These are phyloP conservation scores for Casuarius casuarius DNA, from an alignment of 2,113 vertebrate species.

Conservation along the genomic window DNA sequence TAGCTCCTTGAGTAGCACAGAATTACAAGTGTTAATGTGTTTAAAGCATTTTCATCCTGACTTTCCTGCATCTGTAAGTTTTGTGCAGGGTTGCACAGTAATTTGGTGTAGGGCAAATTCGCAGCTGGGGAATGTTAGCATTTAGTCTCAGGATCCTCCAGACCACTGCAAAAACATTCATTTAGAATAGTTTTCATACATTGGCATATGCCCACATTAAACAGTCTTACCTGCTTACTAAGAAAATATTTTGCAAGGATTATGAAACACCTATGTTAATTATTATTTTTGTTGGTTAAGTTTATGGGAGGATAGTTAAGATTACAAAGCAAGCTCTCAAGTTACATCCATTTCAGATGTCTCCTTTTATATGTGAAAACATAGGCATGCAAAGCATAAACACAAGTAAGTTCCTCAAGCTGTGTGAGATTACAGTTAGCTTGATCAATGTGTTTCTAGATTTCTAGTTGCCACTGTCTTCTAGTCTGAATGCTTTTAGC, in stretches of 20 bases:
- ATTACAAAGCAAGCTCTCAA: not conserved
- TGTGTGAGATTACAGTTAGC: not conserved
- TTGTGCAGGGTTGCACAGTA: not conserved
- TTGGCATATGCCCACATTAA: not conserved
- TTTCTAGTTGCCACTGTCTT: not conserved
- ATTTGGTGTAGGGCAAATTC: not conserved
- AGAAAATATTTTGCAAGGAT: conserved; percentile 42
- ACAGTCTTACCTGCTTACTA: conserved; percentile 10
- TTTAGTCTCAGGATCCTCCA: not conserved
- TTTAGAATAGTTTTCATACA: conserved; percentile 31
- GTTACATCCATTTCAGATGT: conserved; percentile 7
- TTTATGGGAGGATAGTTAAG: conserved; percentile 2
- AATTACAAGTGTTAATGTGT: not conserved
- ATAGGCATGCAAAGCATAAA: not conserved
- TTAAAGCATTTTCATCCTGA: not conserved
- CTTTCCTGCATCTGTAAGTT: not conserved
- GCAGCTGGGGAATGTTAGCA: not conserved
- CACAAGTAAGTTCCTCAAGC: not conserved
- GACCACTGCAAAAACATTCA: conserved; percentile 7
- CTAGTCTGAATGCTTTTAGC: not conserved
- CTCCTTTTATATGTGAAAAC: not conserved
- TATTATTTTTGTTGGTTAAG: conserved; percentile 48
- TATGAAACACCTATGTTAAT: conserved; percentile 39
- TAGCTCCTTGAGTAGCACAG: not conserved
- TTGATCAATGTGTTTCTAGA: not conserved